Evolutionary conservation across 2,113 vertebrate species (phyloP).

Genomic region (Cryptomyrus ogoouensis): DNA sequence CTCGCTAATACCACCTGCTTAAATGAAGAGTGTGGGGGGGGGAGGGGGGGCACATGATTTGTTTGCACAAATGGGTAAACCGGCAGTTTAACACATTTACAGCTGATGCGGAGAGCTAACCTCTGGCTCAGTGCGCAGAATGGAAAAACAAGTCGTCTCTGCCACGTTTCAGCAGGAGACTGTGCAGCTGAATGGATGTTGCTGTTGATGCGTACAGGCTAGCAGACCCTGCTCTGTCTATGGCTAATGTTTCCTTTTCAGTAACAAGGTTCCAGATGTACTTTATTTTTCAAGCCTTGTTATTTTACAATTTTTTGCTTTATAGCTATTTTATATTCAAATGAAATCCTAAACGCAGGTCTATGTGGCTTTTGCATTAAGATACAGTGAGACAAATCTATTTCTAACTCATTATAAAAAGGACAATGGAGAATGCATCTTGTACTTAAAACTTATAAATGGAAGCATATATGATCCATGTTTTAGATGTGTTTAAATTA

Average conservation of each 20-base stretch:
- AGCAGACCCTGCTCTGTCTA: background rate
- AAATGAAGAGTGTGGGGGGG: background rate
- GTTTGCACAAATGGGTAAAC: conserved; percentile 18
- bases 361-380: background rate
- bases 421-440: background rate
- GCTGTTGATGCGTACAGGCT: background rate
- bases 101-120: conserved; percentile 20
- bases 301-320: background rate
- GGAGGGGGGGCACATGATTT: conserved; percentile 10
- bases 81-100: conserved; percentile 22
- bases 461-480: background rate
- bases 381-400: background rate
- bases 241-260: background rate
- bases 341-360: background rate
- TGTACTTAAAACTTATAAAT: background rate
- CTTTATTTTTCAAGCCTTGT: background rate
- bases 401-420: background rate
- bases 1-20: background rate
- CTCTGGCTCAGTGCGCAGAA: conserved; percentile 7
- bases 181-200: background rate
- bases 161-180: background rate
- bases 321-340: background rate
- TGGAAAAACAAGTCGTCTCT: conserved; percentile 17
- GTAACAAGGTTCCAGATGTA: background rate
- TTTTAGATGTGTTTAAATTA: background rate